Percentiles rank a stretch among this genome's conserved stretches.
Conservation (phyloP, 2,797 vertebrate genomes). For the Phylloscopus collybita region DNA sequence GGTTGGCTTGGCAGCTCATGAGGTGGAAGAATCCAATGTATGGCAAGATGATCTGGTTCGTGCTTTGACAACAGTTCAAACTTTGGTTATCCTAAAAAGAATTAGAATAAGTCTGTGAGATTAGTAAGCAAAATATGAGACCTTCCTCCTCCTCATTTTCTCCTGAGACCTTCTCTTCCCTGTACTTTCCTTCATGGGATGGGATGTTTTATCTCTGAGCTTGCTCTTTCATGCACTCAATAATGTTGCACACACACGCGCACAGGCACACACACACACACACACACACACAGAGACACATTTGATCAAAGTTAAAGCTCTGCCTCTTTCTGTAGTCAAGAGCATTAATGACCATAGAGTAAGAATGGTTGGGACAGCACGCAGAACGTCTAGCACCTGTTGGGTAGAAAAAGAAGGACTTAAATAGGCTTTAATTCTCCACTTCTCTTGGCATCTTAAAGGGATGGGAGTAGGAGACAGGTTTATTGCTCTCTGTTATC, state of each 20-base stretch:
- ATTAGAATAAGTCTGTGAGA: neutral
- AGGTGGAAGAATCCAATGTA: neutral
- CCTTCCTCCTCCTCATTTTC: neutral
- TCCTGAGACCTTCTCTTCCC: neutral
- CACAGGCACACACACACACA: no score
- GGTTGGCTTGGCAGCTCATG: neutral
- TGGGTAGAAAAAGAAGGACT: neutral
- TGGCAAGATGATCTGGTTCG: neutral
- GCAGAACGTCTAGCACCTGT: neutral
- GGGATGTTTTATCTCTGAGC: accelerated
- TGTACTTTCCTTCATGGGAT: neutral
- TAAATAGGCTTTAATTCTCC: neutral
- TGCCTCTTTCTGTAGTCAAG: neutral
- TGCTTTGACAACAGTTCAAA: neutral
- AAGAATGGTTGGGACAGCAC: neutral
- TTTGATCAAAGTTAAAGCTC: neutral
- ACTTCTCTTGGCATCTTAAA: neutral
- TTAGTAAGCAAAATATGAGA: neutral
- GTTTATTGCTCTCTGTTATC: neutral
- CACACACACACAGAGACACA: no score
- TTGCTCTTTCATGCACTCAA: neutral
- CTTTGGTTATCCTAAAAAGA: neutral
- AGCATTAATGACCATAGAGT: neutral
- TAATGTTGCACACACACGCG: neutral
- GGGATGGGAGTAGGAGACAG: accelerated